Evolutionary conservation across 2,797 vertebrate genomes (phyloP).

Genomic region (Hirundo rustica): DNA sequence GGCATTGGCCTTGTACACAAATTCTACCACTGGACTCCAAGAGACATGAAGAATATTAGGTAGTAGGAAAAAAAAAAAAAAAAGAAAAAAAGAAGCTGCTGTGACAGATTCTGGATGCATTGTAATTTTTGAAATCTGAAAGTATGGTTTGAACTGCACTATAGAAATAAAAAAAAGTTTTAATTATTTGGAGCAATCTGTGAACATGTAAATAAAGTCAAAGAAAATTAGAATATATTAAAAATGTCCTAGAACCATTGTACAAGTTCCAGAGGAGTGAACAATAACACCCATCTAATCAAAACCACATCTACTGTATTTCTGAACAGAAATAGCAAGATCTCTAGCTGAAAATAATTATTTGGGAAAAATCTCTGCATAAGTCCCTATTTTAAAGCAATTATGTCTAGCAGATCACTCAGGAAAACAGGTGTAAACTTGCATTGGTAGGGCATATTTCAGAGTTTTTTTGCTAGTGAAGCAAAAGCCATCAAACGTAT

Average conservation of each 20-base stretch:
- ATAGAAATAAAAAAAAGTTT: not conserved
- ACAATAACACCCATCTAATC: not conserved
- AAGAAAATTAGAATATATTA: not conserved
- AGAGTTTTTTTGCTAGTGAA: not conserved
- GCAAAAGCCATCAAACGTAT: not conserved
- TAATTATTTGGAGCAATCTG: not conserved
- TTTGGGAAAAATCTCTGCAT: not conserved
- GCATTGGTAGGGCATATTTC: not conserved
- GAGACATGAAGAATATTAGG: not conserved
- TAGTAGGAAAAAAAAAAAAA: not conserved
- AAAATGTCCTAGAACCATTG: not conserved
- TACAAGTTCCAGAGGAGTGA: not conserved
- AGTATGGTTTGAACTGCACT: not conserved
- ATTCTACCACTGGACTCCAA: not conserved
- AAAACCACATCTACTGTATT: not conserved
- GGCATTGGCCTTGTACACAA: not conserved
- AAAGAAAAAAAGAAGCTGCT: not conserved
- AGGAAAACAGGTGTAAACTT: not conserved
- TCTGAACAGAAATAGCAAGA: not conserved
- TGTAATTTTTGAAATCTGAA: not conserved
- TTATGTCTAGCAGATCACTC: not conserved
- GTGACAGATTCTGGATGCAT: not conserved
- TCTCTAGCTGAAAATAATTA: not conserved
- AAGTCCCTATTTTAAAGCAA: not conserved
- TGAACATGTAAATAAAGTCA: not conserved